phyloP scores from a whole-genome alignment of 2,888 invertebrate genomes.

The Isoperla grammatica region DNA sequence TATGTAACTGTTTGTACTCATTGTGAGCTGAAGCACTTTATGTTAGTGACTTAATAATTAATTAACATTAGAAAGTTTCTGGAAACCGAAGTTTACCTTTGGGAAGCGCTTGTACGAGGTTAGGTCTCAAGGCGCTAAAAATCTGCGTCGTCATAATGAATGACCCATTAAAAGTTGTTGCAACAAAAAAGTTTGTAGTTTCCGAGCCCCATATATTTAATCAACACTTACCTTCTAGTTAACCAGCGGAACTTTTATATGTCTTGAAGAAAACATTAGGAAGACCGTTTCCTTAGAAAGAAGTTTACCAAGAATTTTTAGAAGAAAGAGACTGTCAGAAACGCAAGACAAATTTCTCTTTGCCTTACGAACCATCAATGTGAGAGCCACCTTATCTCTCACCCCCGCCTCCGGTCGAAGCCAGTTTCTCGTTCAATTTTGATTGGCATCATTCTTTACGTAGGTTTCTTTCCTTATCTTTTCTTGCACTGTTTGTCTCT shows the following conservation, averaged over 20 bases:
- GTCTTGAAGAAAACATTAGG: not conserved
- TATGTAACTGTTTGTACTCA: no score
- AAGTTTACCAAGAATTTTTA: slow-evolving; percentile 7
- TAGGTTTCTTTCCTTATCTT: slow-evolving; percentile 6
- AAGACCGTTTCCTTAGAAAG: not conserved
- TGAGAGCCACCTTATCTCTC: slow-evolving; percentile 7
- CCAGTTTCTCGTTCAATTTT: slow-evolving; percentile 14
- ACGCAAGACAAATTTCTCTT: slow-evolving; percentile 12
- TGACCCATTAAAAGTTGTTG: slow-evolving; percentile 2
- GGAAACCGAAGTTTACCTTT: no score
- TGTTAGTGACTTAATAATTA: no score
- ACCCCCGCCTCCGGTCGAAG: not conserved
- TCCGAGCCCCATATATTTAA: slow-evolving; percentile 3
- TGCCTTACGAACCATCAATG: slow-evolving; percentile 16
- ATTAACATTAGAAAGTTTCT: no score
- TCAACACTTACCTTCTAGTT: slow-evolving; percentile 4
- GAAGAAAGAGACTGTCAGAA: slow-evolving; percentile 9
- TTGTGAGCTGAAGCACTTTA: no score
- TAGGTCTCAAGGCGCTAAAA: no score
- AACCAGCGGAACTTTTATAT: slow-evolving; percentile 2
- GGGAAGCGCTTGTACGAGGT: no score
- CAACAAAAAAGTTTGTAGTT: not conserved
- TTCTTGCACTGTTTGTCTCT: slow-evolving; percentile 17
- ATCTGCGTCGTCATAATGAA: not conserved
- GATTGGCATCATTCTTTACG: slow-evolving; percentile 19